Conservation (phyloP, 2,113 vertebrate genomes). For the Crotalus helleri region DNA sequence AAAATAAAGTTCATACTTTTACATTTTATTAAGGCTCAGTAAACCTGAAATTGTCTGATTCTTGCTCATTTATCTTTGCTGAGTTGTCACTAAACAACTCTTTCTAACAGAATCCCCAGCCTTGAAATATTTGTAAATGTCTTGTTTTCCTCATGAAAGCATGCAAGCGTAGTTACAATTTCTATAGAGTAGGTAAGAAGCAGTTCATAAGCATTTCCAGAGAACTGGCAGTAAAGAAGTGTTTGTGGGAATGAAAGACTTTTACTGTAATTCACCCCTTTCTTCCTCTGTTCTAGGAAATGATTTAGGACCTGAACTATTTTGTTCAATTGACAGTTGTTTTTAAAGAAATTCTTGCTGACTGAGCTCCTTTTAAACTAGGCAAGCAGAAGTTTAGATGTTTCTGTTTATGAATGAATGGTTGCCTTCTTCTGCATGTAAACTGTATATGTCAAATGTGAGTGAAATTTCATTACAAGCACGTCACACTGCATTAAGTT, state of each 20-base stretch:
- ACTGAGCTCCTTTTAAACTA: neutral
- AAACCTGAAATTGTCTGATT: neutral
- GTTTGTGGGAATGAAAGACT: neutral
- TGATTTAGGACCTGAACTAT: neutral
- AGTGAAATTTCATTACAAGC: neutral
- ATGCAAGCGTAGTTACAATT: neutral
- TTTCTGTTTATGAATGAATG: neutral
- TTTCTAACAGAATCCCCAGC: neutral
- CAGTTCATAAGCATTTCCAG: neutral
- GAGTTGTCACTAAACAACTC: neutral
- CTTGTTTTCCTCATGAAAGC: neutral
- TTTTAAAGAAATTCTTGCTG: conserved; percentile 1
- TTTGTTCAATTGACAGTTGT: neutral
- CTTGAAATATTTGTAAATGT: neutral
- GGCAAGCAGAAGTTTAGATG: neutral
- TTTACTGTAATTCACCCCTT: neutral
- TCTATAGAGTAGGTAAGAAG: neutral
- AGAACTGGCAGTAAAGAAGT: neutral
- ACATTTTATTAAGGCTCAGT: neutral
- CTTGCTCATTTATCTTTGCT: neutral
- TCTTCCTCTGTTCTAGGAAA: neutral
- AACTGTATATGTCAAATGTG: neutral
- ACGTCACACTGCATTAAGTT: neutral
- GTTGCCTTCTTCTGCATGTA: neutral
- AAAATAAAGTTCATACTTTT: neutral